Base-by-base conservation (phyloP, 2,113 vertebrate genomes). In the Stictonetta naevosa region DNA sequence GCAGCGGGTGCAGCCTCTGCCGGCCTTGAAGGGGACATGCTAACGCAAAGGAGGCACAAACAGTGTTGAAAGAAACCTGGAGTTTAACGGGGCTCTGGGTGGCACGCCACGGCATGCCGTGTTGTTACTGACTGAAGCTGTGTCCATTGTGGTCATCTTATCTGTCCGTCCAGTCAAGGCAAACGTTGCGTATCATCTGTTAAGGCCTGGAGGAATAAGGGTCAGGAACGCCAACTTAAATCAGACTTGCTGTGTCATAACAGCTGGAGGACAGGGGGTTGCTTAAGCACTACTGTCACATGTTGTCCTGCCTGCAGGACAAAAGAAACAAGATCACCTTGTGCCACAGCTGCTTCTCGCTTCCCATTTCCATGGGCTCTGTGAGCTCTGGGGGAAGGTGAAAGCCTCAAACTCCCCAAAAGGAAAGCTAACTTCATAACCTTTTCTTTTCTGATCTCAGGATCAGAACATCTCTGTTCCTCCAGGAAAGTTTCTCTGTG, bases 111-210 rank as follows among this genome's bases (percentile, higher is more conserved):
- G 31, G 44, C 44, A 11, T 69, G 22, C 21, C 48, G n/a, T 58
- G 46, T 7, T 91, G 85, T 67, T 33, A 64, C n/a, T 6, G 26
- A 55, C 56, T 23, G 60, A 59, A 55, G 40, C 52, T 7, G 0
- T 46, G 36, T 36, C 55, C 2, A 0, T 53, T 56, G 66, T 23
- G 11, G 42, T 82, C 13, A 5, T 28, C 42, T 81, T 29, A 64
- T 81, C 36, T 42, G 7, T 63, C 48, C 42, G 86, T 44, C 50
- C 53, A 72, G 2, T n/a, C 22, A 18, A 78, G 56, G 64, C 17
- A 81, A 63, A 74, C 26, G 22, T 77, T 1, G 0, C 0, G 0
- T 21, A 63, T 15, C 6, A 11, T 64, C 50, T 68, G 0, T 46
- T 56, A 23, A 0, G 1, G 20, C 56, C 64, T 26, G 17, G 60